Evolutionary conservation across 2,797 vertebrate genomes (phyloP).

Genomic region (Glossophaga mutica): DNA sequence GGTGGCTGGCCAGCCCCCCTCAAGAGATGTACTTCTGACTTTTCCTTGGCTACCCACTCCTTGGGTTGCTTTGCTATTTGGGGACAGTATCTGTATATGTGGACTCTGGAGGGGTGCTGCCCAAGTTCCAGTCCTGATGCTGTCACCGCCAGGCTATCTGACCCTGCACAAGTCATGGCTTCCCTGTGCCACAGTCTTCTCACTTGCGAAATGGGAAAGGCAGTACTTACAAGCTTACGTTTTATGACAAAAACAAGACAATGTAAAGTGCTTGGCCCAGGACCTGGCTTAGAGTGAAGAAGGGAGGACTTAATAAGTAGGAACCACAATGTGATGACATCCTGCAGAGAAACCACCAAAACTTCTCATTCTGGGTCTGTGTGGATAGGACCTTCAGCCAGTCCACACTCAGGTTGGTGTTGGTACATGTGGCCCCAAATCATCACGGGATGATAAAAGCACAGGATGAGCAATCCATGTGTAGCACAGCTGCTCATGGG

Average conservation of each 20-base stretch:
- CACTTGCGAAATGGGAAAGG: neutral
- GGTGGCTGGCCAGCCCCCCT: neutral
- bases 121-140: neutral
- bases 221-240: neutral
- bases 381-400: neutral
- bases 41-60: neutral
- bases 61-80: neutral
- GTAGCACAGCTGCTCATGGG: neutral
- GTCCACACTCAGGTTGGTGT: too few relatives aligned
- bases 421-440: neutral
- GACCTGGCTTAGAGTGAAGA: neutral
- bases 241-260: neutral
- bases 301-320: neutral
- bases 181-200: neutral
- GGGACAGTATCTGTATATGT: neutral
- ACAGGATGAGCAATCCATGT: neutral
- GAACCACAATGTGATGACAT: neutral
- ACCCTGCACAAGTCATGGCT: neutral
- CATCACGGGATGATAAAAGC: neutral
- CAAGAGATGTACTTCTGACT: neutral
- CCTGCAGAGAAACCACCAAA: neutral
- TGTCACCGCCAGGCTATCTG: neutral
- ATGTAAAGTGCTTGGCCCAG: neutral
- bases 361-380: neutral
- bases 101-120: neutral